Evolutionary conservation across 2,113 vertebrate species (phyloP).

Genomic region (Brevimyrus niger): DNA sequence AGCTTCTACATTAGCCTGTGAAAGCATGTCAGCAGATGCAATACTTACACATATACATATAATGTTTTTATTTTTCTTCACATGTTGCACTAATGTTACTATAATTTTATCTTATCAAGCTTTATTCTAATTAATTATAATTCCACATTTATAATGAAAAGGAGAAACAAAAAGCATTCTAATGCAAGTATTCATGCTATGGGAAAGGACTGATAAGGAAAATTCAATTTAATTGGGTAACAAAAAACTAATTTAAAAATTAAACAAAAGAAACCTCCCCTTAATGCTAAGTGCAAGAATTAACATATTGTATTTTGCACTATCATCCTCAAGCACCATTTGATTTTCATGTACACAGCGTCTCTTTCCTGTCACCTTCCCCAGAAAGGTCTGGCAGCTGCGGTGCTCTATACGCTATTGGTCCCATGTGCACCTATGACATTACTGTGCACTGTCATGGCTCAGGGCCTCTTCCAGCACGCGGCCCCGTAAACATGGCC

Average conservation of each 20-base stretch:
- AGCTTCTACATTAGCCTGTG: background rate
- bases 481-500: background rate
- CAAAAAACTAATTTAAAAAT: background rate
- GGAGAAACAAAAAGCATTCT: background rate
- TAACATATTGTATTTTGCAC: background rate
- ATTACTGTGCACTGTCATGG: background rate
- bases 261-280: slow-evolving; percentile 2
- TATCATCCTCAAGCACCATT: background rate
- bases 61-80: background rate
- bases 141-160: background rate
- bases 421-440: background rate
- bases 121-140: background rate
- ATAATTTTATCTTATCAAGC: background rate
- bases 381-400: background rate
- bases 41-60: background rate
- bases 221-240: background rate
- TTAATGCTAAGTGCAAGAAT: background rate
- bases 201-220: background rate
- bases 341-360: background rate
- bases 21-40: background rate
- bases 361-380: background rate
- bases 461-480: background rate
- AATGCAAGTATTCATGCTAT: background rate
- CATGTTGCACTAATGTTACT: background rate
- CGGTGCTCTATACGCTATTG: background rate